Percentiles rank a stretch among this genome's conserved stretches.
These are phyloP conservation scores for Cosmorhoe ocellata DNA, from an alignment of 2,888 invertebrate genomes.

Conservation along the genomic window DNA sequence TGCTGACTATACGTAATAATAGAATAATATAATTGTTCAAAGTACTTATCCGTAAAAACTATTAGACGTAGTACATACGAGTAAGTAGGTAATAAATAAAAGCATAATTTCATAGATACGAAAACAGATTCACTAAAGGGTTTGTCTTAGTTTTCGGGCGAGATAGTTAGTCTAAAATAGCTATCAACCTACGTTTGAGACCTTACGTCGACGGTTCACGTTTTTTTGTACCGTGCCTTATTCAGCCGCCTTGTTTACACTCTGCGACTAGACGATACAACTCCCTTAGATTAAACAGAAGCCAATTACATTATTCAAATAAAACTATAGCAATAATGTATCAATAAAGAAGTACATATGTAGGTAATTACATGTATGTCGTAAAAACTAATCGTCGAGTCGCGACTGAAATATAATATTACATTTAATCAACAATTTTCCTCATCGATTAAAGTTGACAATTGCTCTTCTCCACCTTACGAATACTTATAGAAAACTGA, in stretches of 20 bases:
- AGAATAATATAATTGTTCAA: no score
- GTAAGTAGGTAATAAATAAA: neutral
- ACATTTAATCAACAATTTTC: neutral
- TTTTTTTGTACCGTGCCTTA: no score
- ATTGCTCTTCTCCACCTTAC: slow-evolving; percentile 1
- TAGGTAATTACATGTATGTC: neutral
- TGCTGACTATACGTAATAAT: neutral
- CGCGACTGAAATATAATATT: neutral
- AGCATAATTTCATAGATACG: neutral
- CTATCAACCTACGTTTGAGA: slow-evolving; percentile 1
- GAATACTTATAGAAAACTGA: slow-evolving; percentile 4
- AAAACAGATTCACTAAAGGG: no score
- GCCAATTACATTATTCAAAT: slow-evolving; percentile 1
- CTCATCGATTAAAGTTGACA: neutral
- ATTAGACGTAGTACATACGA: no score
- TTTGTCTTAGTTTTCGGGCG: no score
- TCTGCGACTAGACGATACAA: neutral
- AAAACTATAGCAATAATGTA: neutral
- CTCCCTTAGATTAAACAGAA: neutral
- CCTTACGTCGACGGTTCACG: neutral
- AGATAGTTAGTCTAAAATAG: no score
- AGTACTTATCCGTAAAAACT: no score
- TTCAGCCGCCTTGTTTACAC: neutral
- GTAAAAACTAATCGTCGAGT: neutral
- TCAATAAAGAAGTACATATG: slow-evolving; percentile 3